A percentile compares a stretch with the other conserved stretches of the same genome.
Evolutionary conservation across 2,888 invertebrate species (phyloP).

Genomic region (Heliconius charithonia): DNA sequence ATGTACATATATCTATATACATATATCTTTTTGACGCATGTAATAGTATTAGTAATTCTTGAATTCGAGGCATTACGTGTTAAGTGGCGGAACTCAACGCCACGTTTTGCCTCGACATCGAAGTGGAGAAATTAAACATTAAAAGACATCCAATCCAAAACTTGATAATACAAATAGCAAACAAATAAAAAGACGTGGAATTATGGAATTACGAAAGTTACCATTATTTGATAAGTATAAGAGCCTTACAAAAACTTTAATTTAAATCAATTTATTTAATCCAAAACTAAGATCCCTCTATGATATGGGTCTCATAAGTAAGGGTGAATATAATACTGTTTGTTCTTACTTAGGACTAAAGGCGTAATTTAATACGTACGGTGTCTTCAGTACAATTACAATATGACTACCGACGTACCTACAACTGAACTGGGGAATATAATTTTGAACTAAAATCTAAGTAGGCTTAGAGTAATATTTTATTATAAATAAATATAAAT

Average conservation of each 20-base stretch:
- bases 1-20: neutral
- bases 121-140: too few relatives aligned
- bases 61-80: neutral
- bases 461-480: too few relatives aligned
- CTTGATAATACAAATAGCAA: too few relatives aligned
- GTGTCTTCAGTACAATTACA: neutral
- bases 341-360: neutral
- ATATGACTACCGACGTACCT: neutral
- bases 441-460: too few relatives aligned
- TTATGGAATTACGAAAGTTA: too few relatives aligned
- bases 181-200: too few relatives aligned
- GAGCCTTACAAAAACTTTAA: neutral
- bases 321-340: slow-evolving; percentile 2
- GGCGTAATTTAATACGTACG: neutral
- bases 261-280: too few relatives aligned
- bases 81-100: neutral
- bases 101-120: too few relatives aligned
- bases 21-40: neutral
- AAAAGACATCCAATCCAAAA: too few relatives aligned
- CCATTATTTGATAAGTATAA: neutral
- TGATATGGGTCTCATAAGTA: slow-evolving; percentile 1
- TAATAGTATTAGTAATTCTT: neutral
- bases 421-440: too few relatives aligned
- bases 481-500: too few relatives aligned
- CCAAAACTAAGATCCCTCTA: too few relatives aligned